Base-by-base conservation (phyloP, 1,140 invertebrate species). In the Ceratoteleas bidentatus region DNA sequence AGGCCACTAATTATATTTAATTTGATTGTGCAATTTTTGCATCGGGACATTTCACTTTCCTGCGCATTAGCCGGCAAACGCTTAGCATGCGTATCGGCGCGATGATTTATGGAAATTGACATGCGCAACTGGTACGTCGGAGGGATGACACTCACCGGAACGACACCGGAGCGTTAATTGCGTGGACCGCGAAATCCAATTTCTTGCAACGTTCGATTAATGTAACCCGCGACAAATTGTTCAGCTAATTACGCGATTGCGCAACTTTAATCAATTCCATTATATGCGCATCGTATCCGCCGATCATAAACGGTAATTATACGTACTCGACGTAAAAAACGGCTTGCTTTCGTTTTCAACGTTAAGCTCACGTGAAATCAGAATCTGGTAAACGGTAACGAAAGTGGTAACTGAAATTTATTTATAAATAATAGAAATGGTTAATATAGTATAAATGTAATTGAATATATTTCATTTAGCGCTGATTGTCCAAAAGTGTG, bases 101-200 rank as follows among this genome's bases (percentile, higher is more conserved):
- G 54, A 79, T 79, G 68, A 80, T 68, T 72, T 80, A 73, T 66
- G 38, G 57, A 80, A 73, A 80, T 80, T 80, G 68, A 80, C 77
- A 80, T 49, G 64, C 62, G 47, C 73, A 73, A 62, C 69, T 62
- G 69, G 62, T 73, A 56, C 62, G 53, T 32, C 2, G 24, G 4
- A 50, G 60, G 34, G 60, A 50, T 64, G 52, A 61, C 54, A 66
- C 54, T 56, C 24, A 8, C 10, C 36, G 50, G 62, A 69, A 69
- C 61, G 38, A n/a, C 49, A 50, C 43, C 15, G n/a, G 32, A 3
- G 36, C 33, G 58, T 65, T 74, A 65, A 65, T 65, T 65, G 61
- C 56, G 36, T 13, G 54, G 10, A 32, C 6, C 38, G 36, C n/a
- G 45, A 38, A 77, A 50, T 78, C 58, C 14, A 69, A 70, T 64